Evolutionary conservation across 2,888 invertebrate genomes (phyloP), one percentile per base, ranked within the genome.

Genomic region (Diadegma fenestrale): DNA sequence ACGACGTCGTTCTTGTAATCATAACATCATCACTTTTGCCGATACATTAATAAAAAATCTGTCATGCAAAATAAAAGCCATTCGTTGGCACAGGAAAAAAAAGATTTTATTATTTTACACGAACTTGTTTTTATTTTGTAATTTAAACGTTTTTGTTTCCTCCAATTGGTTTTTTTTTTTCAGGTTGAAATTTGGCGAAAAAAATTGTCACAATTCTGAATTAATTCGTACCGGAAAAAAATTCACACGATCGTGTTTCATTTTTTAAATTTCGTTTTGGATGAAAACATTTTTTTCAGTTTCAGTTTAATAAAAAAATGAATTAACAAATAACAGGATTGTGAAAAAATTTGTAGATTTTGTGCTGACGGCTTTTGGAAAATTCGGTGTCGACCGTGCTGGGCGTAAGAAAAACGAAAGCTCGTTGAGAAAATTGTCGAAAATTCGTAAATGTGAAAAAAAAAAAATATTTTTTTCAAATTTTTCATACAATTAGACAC

Each of bases 141-240:
- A n/a, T 51, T 0, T 6, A 51, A 17, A 51, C n/a, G n/a, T n/a
- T n/a, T 51, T 0, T 8, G 1, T 8, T 48, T 48, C n/a, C 4
- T 4, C 7, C 4, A 51, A n/a, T 14, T 64, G 10, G n/a, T n/a
- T 8, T 37, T 37, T 37, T 37, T 85, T 85, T 82, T 82, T 75
- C 80, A 66, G 80, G 73, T 82, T 51, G 80, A 80, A 80, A 79
- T 80, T 79, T 75, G 75, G 30, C 71, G 51, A 76, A 48, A 2
- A 33, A 33, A 33, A 33, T 33, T 6, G 6, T 6, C 33, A 33
- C 5, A 33, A 33, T 33, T 33, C 33, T 33, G 5, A 33, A 33
- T 6, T 6, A 33, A 5, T 33, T 33, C 5, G 33, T 33, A 4
- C 5, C 33, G 3, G 1, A 37, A 37, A 37, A 37, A 37, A 37